A percentile compares a stretch with the other conserved stretches of the same genome.
phyloP scores from a whole-genome alignment of 2,113 vertebrate genomes.

The Sapayoa aenigma region DNA sequence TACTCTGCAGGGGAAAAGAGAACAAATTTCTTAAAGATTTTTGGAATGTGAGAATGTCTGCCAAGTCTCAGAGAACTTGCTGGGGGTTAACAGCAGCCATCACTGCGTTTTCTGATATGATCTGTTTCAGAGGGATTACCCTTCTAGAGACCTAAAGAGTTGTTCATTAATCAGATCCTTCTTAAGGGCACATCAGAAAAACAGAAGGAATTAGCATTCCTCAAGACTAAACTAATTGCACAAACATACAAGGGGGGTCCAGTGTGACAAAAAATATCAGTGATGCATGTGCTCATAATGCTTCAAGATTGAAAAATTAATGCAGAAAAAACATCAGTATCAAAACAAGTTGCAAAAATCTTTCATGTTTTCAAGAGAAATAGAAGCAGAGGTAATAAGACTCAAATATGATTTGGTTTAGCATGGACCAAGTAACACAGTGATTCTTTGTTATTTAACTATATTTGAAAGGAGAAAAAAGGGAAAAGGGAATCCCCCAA shows the following conservation, averaged over 20 bases:
- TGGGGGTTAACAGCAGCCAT: background rate
- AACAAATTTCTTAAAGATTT: constrained; percentile 2
- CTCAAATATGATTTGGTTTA: background rate
- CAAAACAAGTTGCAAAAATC: background rate
- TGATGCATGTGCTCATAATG: rapidly evolving
- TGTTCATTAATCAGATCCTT: background rate
- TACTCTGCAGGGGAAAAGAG: background rate
- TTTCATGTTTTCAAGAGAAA: background rate
- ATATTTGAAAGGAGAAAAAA: background rate
- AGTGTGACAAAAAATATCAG: background rate
- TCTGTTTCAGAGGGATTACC: background rate
- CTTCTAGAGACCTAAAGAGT: background rate
- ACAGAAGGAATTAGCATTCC: background rate
- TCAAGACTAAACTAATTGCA: background rate
- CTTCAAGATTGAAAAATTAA: background rate
- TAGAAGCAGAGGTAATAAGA: background rate
- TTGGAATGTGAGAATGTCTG: background rate
- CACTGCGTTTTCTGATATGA: background rate
- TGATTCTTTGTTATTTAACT: background rate
- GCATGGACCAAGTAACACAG: background rate
- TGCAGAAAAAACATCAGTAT: background rate
- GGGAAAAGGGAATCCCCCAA: background rate
- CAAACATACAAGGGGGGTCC: background rate
- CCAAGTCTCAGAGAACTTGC: background rate
- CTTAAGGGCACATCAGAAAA: background rate